Evolutionary conservation across 2,113 vertebrate genomes (phyloP).

Genomic region (Penelope pileata): DNA sequence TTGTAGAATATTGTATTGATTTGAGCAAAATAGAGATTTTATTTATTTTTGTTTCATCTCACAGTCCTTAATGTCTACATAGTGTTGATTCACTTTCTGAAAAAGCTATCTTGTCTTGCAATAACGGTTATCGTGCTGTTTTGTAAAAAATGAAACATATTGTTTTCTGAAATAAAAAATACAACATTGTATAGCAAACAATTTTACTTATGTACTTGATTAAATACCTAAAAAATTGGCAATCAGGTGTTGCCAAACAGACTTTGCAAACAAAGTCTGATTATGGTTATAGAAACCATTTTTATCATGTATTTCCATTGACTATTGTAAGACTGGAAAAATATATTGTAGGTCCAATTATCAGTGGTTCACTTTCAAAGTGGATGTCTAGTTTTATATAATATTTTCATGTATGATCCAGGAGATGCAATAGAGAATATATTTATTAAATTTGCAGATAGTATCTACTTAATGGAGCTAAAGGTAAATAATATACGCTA

Average conservation of each 20-base stretch:
- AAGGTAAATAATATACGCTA: neutral
- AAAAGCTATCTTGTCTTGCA: neutral
- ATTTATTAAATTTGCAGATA: neutral
- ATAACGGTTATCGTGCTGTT: neutral
- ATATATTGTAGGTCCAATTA: neutral
- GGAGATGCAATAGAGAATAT: neutral
- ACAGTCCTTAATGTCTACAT: neutral
- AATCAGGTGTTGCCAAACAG: neutral
- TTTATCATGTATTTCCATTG: neutral
- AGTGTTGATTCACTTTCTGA: neutral
- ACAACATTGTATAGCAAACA: neutral
- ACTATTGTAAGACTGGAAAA: neutral
- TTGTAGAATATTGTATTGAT: neutral
- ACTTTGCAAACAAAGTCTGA: neutral
- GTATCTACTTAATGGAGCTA: neutral
- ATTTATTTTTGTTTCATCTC: neutral
- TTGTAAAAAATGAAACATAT: neutral
- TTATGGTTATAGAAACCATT: neutral
- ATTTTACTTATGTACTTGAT: neutral
- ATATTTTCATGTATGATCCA: neutral
- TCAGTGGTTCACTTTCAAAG: neutral
- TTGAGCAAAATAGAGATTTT: neutral
- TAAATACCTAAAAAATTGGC: neutral
- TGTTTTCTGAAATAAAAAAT: neutral
- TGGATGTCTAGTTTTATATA: neutral